Evolutionary conservation across 2,888 invertebrate genomes (phyloP).

Genomic region (Miltochrista miniata): DNA sequence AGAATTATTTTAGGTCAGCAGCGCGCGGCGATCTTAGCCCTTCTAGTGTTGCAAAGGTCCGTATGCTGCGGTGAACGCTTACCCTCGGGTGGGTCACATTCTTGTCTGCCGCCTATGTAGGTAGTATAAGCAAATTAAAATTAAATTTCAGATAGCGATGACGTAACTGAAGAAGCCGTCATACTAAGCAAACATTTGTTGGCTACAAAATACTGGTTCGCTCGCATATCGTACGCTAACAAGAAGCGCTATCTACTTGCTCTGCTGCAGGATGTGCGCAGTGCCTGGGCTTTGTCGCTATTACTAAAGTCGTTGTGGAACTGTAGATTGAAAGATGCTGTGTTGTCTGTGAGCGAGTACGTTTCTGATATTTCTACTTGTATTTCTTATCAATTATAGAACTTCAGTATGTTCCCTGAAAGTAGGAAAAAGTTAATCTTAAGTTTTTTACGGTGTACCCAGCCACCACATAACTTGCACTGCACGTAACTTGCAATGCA

Average conservation of each 20-base stretch:
- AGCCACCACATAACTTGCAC: too few relatives aligned
- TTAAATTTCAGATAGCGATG: slow-evolving; percentile 35
- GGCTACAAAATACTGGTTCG: slow-evolving; percentile 65
- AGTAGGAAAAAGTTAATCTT: too few relatives aligned
- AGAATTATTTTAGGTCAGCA: too few relatives aligned
- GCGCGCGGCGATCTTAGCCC: too few relatives aligned
- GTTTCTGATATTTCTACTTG: slow-evolving; percentile 10
- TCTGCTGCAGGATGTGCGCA: slow-evolving; percentile 56
- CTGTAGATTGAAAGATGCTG: slow-evolving; percentile 68
- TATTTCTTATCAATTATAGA: too few relatives aligned
- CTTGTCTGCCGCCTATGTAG: too few relatives aligned
- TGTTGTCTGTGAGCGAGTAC: slow-evolving; percentile 61
- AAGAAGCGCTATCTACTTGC: slow-evolving; percentile 63
- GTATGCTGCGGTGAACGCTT: too few relatives aligned
- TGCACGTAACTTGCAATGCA: too few relatives aligned
- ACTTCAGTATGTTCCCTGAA: too few relatives aligned
- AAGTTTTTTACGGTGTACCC: too few relatives aligned
- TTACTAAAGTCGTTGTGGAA: slow-evolving; percentile 74
- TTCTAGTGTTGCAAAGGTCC: too few relatives aligned
- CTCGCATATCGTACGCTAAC: slow-evolving; percentile 61
- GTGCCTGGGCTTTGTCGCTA: slow-evolving; percentile 65
- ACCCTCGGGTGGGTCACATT: too few relatives aligned
- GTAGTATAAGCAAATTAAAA: background rate
- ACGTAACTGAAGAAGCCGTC: slow-evolving; percentile 37
- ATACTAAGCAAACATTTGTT: slow-evolving; percentile 56